Conservation (phyloP, 1,140 invertebrate genomes). For the Brachionus calyciflorus region DNA sequence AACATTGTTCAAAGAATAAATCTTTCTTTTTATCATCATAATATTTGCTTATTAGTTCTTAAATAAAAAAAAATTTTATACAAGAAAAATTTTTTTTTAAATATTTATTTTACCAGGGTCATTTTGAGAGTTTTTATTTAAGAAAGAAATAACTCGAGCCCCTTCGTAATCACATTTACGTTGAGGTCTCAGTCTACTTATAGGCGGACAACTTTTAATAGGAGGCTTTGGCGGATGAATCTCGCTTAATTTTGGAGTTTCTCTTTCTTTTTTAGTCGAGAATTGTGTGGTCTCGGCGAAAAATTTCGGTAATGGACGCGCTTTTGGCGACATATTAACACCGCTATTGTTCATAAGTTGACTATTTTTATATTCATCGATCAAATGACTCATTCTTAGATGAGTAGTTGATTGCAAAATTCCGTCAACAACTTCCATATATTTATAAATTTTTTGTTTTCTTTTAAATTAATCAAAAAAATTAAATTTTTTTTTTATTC, state of each 20-base stretch:
- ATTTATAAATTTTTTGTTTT: background rate
- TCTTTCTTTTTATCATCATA: constrained; percentile 58
- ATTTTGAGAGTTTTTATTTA: constrained; percentile 24
- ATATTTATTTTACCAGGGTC: background rate
- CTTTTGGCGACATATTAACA: constrained; percentile 7
- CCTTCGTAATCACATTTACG: constrained; percentile 23
- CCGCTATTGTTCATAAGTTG: constrained; percentile 26
- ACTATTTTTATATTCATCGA: background rate
- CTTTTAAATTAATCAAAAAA: background rate
- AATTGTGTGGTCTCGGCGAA: constrained; percentile 27
- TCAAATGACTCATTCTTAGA: background rate
- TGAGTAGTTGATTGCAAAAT: background rate
- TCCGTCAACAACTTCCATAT: constrained; percentile 29
- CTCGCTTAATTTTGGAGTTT: constrained; percentile 39
- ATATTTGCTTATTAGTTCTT: constrained; percentile 48
- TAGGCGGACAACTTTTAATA: constrained; percentile 44
- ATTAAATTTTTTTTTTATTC: background rate
- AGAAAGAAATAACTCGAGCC: constrained; percentile 30
- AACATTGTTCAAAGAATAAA: constrained; percentile 68
- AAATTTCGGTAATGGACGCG: constrained; percentile 30
- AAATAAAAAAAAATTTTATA: background rate
- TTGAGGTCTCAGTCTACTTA: constrained; percentile 20
- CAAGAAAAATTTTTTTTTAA: background rate
- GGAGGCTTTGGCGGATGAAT: constrained; percentile 46
- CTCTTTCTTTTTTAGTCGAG: constrained; percentile 42